Conservation (phyloP, 2,113 vertebrate genomes). For the Oxyruncus cristatus region DNA sequence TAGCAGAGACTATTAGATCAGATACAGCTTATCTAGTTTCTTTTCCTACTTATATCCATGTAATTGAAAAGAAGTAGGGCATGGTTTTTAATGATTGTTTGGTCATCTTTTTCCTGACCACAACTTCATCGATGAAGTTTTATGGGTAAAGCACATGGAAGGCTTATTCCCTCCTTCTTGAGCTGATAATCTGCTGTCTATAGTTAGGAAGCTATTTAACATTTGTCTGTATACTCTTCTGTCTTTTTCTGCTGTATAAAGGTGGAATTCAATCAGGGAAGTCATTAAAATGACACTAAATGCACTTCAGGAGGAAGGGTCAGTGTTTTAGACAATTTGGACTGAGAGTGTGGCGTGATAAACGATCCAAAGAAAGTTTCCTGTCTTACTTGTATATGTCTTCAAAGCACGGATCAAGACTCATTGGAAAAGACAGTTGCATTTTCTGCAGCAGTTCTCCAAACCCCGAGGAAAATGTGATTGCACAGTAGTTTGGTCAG, state of each 20-base stretch:
- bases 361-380: neutral
- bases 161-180: neutral
- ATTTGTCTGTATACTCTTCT: neutral
- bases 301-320: neutral
- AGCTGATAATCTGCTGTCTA: neutral
- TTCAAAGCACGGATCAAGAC: neutral
- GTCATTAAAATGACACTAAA: neutral
- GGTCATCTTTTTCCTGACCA: neutral
- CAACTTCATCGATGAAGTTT: neutral
- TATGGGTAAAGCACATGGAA: neutral
- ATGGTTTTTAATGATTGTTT: neutral
- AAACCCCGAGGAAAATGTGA: constrained; percentile 43
- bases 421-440: neutral
- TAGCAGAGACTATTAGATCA: neutral
- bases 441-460: neutral
- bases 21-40: neutral
- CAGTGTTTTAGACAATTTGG: neutral
- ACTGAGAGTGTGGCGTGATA: neutral
- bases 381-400: neutral
- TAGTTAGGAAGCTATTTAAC: neutral
- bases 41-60: neutral
- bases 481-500: neutral
- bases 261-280: neutral
- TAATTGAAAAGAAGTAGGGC: neutral
- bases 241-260: neutral